Percentiles rank a stretch among this genome's conserved stretches.
phyloP scores from a whole-genome alignment of 2,888 invertebrate species.

The Lamellibrachia columna region DNA sequence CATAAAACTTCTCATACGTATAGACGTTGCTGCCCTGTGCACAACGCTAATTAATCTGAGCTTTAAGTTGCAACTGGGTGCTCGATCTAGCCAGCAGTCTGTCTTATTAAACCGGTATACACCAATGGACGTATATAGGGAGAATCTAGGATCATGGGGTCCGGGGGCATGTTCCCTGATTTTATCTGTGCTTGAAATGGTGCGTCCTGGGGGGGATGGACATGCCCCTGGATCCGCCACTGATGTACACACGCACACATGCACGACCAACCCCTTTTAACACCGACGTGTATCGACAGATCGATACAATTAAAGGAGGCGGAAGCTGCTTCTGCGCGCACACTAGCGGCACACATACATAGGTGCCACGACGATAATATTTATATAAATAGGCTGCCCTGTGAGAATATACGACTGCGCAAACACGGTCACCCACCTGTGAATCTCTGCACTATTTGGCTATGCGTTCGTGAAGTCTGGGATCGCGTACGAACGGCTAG shows the following conservation, averaged over 20 bases:
- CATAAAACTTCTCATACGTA: background rate
- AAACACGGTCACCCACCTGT: background rate
- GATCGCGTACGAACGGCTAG: background rate
- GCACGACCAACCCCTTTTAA: background rate
- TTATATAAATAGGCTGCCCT: background rate
- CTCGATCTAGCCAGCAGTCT: no score
- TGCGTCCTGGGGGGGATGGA: background rate
- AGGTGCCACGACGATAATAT: background rate
- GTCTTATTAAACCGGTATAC: no score
- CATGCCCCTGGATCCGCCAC: no score
- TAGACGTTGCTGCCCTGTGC: background rate
- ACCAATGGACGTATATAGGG: no score
- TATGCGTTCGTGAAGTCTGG: background rate
- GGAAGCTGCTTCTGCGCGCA: background rate
- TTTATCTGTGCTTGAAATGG: background rate
- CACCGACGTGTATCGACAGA: background rate
- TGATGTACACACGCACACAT: background rate
- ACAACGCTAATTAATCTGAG: background rate
- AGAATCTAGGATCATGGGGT: background rate
- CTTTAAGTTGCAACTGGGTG: no score
- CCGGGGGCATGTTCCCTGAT: background rate
- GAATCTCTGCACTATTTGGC: background rate
- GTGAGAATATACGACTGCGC: background rate
- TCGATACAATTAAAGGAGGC: background rate
- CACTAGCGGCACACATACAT: background rate